Evolutionary conservation across 1,140 invertebrate species (phyloP).

Genomic region (Drosophila rhopaloa): DNA sequence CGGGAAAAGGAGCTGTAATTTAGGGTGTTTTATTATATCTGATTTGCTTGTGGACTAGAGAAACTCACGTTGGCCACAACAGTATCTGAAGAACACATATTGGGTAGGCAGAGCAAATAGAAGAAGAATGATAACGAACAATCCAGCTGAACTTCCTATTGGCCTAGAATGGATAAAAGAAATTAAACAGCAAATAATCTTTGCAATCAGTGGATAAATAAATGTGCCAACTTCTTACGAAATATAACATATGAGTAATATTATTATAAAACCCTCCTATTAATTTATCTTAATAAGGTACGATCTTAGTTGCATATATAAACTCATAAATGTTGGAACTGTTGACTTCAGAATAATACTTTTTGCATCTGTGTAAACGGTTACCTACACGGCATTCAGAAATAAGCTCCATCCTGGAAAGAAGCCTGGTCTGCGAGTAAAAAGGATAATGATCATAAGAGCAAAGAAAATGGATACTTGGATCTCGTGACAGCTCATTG

Average conservation of each 20-base stretch:
- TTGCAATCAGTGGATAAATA: too few species aligned
- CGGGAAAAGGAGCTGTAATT: slow-evolving; percentile 47
- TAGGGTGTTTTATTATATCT: too few species aligned
- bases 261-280: too few species aligned
- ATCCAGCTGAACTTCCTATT: slow-evolving; percentile 91
- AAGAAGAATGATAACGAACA: slow-evolving; percentile 90
- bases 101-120: slow-evolving; percentile 92
- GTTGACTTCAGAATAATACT: too few species aligned
- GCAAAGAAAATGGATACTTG: slow-evolving; percentile 90
- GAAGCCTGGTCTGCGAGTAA: slow-evolving; percentile 91
- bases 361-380: neutral
- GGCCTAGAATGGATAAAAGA: slow-evolving; percentile 80
- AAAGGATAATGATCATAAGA: slow-evolving; percentile 91
- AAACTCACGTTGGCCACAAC: slow-evolving; percentile 43
- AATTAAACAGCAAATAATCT: too few species aligned
- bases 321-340: too few species aligned
- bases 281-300: too few species aligned
- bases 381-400: slow-evolving; percentile 40
- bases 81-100: slow-evolving; percentile 67
- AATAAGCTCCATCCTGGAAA: slow-evolving; percentile 53
- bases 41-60: too few species aligned
- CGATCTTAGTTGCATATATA: too few species aligned
- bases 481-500: slow-evolving; percentile 92
- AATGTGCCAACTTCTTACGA: too few species aligned
- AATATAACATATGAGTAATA: too few species aligned